These are phyloP conservation scores for Urocynchramus pylzowi DNA, from an alignment of 2,113 vertebrate species.

Conservation along the genomic window DNA sequence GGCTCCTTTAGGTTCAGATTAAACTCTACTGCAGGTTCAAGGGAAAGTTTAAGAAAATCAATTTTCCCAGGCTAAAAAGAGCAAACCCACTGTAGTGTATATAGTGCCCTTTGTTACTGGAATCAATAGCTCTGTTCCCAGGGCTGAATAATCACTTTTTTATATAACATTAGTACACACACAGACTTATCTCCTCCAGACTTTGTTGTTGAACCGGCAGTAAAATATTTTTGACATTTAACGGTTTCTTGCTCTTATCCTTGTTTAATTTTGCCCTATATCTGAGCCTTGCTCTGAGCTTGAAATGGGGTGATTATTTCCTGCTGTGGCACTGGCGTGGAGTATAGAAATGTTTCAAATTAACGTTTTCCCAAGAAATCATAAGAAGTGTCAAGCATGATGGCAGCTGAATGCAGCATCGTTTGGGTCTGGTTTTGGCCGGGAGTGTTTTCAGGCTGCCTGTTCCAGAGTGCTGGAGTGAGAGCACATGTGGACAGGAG, in stretches of 20 bases:
- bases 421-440: background rate
- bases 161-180: slow-evolving; percentile 72
- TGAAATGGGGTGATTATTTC: slow-evolving; percentile 34
- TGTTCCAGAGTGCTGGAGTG: background rate
- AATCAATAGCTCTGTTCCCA: slow-evolving; percentile 82
- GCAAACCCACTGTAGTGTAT: slow-evolving; percentile 63
- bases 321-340: background rate
- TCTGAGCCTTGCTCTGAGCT: slow-evolving; percentile 36
- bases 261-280: slow-evolving; percentile 27
- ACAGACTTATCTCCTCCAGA: slow-evolving; percentile 68
- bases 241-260: slow-evolving; percentile 50
- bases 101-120: slow-evolving; percentile 71
- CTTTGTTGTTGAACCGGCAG: slow-evolving; percentile 68
- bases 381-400: background rate
- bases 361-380: slow-evolving; percentile 28
- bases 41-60: slow-evolving; percentile 73
- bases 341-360: slow-evolving; percentile 30
- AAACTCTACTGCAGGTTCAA: slow-evolving; percentile 27
- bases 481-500: background rate
- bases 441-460: background rate
- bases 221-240: slow-evolving; percentile 55
- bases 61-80: slow-evolving; percentile 71
- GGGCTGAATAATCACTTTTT: slow-evolving; percentile 83
- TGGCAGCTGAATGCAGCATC: background rate
- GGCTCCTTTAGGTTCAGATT: slow-evolving; percentile 16